Evolutionary conservation across 2,797 vertebrate genomes (phyloP), one percentile per base, ranked within the genome.

Genomic region (Spheniscus humboldti): DNA sequence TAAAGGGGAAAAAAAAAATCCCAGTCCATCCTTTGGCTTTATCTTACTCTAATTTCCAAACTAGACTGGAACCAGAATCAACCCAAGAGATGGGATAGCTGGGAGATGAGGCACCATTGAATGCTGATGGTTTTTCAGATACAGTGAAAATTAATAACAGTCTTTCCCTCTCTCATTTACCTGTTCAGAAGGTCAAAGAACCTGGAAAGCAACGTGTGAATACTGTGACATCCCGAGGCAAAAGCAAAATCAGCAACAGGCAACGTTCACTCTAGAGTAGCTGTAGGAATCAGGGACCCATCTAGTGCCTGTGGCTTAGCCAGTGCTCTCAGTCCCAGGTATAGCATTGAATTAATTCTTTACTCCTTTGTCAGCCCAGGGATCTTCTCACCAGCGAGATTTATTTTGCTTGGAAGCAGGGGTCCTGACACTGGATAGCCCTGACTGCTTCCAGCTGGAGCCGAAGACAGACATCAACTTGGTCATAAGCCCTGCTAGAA

Each of bases 261-360:
- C 95, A 96, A 95, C 68, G 66, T 95, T 97, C 94, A 96, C 95
- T 96, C 95, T 92, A 96, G 87, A 82, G 60, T 6, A 52, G 28
- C 31, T 78, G 37, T 17, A 59, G 72, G 68, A 76, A 85, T 53
- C 31, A 12, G 37, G 35, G 60, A 75, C 53, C 56, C 48, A 73
- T 5, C 30, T 37, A 37, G 20, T 9, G 35, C 41, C 48, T 30
- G 18, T 23, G 37, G 53, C 56, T 79, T 56, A 76, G 56, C 39
- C 52, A 48, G 17, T 7, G 5, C 47, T 67, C 59, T 39, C 18
- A 33, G 31, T 31, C 53, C 41, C 43, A 72, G 16, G 8, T 28
- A 79, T 1, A 43, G n/a, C 24, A 77, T 0, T 56, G 47, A 69
- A 69, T 52, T 52, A 68, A 88, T 84, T 66, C 35, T 72, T 66